Evolutionary conservation across 2,113 vertebrate species (phyloP).

Genomic region (Oenanthe oenanthe): DNA sequence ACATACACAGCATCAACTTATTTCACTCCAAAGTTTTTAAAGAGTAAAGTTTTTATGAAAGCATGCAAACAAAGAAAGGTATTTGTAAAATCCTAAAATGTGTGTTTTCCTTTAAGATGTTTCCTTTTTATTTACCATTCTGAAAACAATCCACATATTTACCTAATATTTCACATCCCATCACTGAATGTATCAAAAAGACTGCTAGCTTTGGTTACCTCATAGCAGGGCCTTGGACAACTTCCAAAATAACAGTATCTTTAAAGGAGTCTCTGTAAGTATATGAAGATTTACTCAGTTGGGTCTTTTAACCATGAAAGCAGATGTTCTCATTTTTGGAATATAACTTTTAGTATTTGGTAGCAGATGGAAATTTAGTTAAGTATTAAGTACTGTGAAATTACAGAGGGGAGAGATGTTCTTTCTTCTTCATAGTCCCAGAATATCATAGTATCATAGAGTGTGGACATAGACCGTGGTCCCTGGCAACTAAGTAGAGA

Average conservation of each 20-base stretch:
- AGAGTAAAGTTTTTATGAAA: not conserved
- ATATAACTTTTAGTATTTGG: not conserved
- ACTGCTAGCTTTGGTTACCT: not conserved
- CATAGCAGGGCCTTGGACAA: not conserved
- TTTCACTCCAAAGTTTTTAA: not conserved
- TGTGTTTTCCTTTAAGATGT: not conserved
- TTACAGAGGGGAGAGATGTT: not conserved
- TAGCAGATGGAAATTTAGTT: not conserved
- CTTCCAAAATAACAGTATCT: not conserved
- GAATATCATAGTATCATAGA: not conserved
- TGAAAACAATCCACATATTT: not conserved
- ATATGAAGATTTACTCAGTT: not conserved
- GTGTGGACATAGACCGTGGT: not conserved
- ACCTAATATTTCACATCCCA: not conserved
- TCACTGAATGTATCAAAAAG: not conserved
- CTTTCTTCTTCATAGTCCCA: not conserved
- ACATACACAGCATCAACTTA: not conserved
- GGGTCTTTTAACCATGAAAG: not conserved
- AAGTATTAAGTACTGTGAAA: not conserved
- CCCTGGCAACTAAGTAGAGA: not conserved
- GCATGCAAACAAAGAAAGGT: not conserved
- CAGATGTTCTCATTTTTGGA: not conserved
- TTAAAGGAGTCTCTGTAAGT: not conserved
- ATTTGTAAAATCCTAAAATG: not conserved
- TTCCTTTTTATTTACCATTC: not conserved